Base-by-base conservation (phyloP, 2,888 invertebrate genomes). In the Caenorhabditis doughertyi region DNA sequence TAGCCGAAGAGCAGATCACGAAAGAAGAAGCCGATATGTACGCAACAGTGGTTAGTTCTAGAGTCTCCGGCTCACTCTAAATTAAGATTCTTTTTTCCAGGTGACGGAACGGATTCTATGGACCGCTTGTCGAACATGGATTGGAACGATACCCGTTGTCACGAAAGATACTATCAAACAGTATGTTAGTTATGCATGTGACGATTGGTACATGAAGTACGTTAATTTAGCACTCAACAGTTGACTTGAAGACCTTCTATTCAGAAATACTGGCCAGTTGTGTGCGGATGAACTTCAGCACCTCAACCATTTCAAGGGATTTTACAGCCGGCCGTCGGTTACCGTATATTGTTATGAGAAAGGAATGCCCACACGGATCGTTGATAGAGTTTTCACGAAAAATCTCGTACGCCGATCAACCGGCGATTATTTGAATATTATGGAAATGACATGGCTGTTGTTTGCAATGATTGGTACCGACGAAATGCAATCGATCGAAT, bases 381-480 rank as follows among this genome's bases (percentile, higher is more conserved):
- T 55, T 23, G 29, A 64, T 13, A 53, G 79, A n/a, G 27, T 70
- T 5, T 79, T 79, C 35, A 13, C 55, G 3, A 60, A 51, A 8
- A 76, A 76, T 27, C 60, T 76, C n/a, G 76, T 76, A 4, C 76
- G 76, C n/a, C 35, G 51, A 9, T 23, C 70, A 25, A 49, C 44
- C 9, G 79, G 70, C 8, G 70, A 70, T 13, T 53, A 25, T 55
- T 32, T 79, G n/a, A 32, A 47, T 35, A 27, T 13, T 7, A 55
- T 27, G 13, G 68, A 70, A 32, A 44, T 79, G 44, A 29, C 39
- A 11, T 64, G 71, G 62, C 16, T 79, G 9, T 21, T 79, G 7
- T 79, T 79, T 16, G 79, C 79, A 23, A 65, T 65, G 35, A 39
- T 71, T 21, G 79, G 79, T 1, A 71, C 71, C 5, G 79, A 79